Percentiles rank a stretch among this genome's conserved stretches.
phyloP scores from a whole-genome alignment of 1,140 invertebrate genomes.

The Mamestra configurata region DNA sequence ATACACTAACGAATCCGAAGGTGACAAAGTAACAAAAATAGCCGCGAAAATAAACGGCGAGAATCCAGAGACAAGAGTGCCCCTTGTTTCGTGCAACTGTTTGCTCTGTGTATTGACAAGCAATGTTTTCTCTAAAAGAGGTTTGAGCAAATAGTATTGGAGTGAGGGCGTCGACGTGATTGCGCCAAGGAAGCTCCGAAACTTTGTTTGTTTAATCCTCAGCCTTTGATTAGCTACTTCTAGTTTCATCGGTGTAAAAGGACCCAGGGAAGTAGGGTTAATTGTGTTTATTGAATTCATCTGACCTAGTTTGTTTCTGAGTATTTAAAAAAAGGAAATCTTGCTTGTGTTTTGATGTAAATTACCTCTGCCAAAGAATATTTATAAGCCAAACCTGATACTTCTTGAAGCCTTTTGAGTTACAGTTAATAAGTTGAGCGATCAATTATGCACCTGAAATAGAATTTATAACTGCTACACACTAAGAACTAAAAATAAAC shows the following conservation, averaged over 20 bases:
- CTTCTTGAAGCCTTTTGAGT: too few species aligned
- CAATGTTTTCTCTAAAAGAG: constrained; percentile 78
- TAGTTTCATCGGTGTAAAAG: constrained; percentile 65
- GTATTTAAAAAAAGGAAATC: background rate
- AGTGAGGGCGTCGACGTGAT: constrained; percentile 70
- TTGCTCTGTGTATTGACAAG: constrained; percentile 81
- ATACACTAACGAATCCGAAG: constrained; percentile 50
- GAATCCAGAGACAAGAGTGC: constrained; percentile 61
- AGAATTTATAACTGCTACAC: background rate
- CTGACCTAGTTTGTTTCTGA: constrained; percentile 20
- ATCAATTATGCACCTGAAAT: background rate
- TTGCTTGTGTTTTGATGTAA: too few species aligned
- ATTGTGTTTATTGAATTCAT: constrained; percentile 47
- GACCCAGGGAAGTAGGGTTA: constrained; percentile 57
- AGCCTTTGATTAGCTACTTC: constrained; percentile 78
- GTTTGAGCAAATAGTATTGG: constrained; percentile 72
- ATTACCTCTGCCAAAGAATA: too few species aligned
- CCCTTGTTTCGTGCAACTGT: constrained; percentile 72
- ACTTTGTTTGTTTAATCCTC: constrained; percentile 74
- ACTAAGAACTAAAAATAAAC: background rate
- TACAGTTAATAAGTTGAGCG: too few species aligned
- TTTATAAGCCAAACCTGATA: too few species aligned
- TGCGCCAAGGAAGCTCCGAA: constrained; percentile 72
- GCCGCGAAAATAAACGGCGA: constrained; percentile 66
- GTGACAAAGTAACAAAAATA: constrained; percentile 69